A percentile compares a stretch with the other conserved stretches of the same genome.
phyloP scores from a whole-genome alignment of 1,140 invertebrate genomes.

The Dendrolimus punctatus region DNA sequence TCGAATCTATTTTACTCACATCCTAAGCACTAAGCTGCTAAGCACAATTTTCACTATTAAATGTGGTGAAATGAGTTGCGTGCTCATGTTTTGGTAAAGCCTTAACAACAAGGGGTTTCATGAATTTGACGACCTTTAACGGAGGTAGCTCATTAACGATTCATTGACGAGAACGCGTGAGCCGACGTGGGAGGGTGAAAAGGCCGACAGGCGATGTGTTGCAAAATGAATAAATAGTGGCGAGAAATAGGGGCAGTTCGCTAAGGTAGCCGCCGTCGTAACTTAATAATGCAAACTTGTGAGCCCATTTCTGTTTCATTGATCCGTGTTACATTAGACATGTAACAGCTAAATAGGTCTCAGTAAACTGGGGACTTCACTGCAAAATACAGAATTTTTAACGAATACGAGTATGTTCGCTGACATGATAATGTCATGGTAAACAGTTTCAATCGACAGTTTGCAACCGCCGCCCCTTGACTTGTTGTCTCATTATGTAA shows the following conservation, averaged over 20 bases:
- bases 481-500: slow-evolving; percentile 21
- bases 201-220: slow-evolving; percentile 62
- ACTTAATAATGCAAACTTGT: slow-evolving; percentile 52
- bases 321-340: slow-evolving; percentile 10
- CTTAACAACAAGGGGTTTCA: slow-evolving; percentile 34
- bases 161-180: slow-evolving; percentile 50
- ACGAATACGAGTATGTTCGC: slow-evolving; percentile 43
- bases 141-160: slow-evolving; percentile 52
- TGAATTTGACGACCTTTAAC: slow-evolving; percentile 64
- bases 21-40: too few species aligned
- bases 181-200: slow-evolving; percentile 43
- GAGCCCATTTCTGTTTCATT: slow-evolving; percentile 15
- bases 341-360: slow-evolving; percentile 16
- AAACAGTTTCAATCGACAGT: slow-evolving; percentile 62
- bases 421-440: slow-evolving; percentile 60
- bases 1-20: too few species aligned
- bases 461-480: slow-evolving; percentile 40
- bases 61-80: slow-evolving; percentile 23
- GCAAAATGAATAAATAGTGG: slow-evolving; percentile 70
- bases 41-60: too few species aligned
- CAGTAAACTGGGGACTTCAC: slow-evolving; percentile 27
- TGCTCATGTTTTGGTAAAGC: slow-evolving; percentile 43
- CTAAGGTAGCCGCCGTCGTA: slow-evolving; percentile 43
- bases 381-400: slow-evolving; percentile 48
- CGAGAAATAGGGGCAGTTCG: slow-evolving; percentile 68